phyloP scores from a whole-genome alignment of 1,140 invertebrate species.

The Eupristina koningsbergeri region DNA sequence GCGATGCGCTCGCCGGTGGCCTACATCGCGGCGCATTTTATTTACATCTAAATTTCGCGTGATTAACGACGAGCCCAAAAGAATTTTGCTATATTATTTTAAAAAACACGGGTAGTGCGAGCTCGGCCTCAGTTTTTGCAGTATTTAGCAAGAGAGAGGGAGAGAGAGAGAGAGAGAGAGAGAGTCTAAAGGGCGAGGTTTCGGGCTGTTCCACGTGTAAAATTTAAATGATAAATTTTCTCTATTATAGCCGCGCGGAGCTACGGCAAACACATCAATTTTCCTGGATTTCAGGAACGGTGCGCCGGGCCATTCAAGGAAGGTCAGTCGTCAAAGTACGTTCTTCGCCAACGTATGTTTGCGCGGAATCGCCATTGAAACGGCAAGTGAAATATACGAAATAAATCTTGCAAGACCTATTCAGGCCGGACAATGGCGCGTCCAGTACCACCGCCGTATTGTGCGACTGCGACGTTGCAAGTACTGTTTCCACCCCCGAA shows the following conservation, averaged over 20 bases:
- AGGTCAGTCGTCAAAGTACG: conserved; percentile 62
- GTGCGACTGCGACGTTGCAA: conserved; percentile 63
- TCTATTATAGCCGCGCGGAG: conserved; percentile 29
- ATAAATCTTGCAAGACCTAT: conserved; percentile 75
- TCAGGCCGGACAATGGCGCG: conserved; percentile 71
- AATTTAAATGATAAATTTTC: conserved; percentile 42
- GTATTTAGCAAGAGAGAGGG: not conserved
- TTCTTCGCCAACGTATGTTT: conserved; percentile 55
- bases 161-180: too few relatives aligned
- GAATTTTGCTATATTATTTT: not conserved
- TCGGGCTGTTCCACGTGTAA: not conserved
- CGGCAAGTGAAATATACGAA: conserved; percentile 74
- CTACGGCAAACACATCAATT: conserved; percentile 45
- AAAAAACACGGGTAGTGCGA: not conserved
- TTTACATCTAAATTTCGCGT: not conserved
- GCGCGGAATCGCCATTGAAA: conserved; percentile 71
- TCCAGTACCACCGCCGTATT: conserved; percentile 70
- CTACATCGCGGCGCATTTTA: too few relatives aligned
- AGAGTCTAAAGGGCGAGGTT: too few relatives aligned
- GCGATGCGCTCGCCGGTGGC: too few relatives aligned
- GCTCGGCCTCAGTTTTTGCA: not conserved
- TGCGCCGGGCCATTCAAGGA: conserved; percentile 57
- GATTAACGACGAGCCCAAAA: not conserved
- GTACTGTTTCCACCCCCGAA: conserved; percentile 1
- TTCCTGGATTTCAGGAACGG: conserved; percentile 25